Percentiles rank a stretch among this genome's conserved stretches.
Conservation (phyloP, 1,140 invertebrate species). For the Araneus ventricosus region DNA sequence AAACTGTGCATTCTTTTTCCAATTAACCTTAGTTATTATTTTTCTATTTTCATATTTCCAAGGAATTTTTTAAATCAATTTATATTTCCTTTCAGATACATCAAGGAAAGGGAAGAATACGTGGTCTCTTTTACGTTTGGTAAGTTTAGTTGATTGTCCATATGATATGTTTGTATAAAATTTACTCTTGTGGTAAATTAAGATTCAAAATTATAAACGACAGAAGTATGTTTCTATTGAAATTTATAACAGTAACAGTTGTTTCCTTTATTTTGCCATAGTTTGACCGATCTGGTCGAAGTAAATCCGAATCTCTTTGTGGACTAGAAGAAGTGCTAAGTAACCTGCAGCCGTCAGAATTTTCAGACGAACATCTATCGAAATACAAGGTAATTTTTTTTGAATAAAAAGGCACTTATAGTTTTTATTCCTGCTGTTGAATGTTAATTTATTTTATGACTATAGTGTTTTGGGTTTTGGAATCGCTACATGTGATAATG, state of each 20-base stretch:
- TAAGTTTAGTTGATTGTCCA: constrained; percentile 77
- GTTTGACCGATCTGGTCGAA: constrained; percentile 83
- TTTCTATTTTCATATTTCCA: background rate
- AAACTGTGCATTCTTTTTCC: no score
- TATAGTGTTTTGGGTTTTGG: background rate
- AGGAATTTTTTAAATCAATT: background rate
- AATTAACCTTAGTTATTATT: no score
- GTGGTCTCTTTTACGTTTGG: constrained; percentile 82
- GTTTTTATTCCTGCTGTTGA: background rate
- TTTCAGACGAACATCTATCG: constrained; percentile 83
- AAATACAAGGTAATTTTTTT: constrained; percentile 81
- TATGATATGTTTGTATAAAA: background rate
- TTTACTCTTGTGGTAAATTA: background rate
- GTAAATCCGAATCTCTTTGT: constrained; percentile 82
- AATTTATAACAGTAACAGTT: no score
- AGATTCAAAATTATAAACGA: background rate
- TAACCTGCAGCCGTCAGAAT: constrained; percentile 82
- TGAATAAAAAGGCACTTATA: background rate
- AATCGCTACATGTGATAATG: no score
- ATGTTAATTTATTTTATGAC: background rate
- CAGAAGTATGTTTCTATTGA: no score
- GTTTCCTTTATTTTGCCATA: constrained; percentile 76
- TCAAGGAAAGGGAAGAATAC: constrained; percentile 82
- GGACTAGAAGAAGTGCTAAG: constrained; percentile 83
- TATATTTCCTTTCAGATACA: constrained; percentile 64